Conservation (phyloP, 92 coral and sea anemone genomes). For the Bergia sp. region DNA sequence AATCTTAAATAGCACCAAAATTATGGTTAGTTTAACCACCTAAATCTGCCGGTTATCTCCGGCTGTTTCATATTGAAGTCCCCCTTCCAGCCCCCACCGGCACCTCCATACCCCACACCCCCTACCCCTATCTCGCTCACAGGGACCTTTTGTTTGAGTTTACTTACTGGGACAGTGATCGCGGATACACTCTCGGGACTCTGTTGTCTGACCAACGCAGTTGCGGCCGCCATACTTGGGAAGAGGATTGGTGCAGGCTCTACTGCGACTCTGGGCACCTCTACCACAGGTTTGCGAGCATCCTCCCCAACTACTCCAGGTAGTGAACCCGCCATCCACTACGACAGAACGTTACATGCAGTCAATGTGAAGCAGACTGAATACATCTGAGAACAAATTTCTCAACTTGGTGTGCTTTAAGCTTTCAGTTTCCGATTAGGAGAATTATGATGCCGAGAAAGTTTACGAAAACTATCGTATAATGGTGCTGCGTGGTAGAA, state of each 20-base stretch:
- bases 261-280: constrained; percentile 6
- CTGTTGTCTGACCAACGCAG: constrained; percentile 2
- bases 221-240: constrained; percentile 22
- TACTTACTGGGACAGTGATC: constrained; percentile 33
- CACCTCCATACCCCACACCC: too few species aligned
- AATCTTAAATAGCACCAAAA: too few species aligned
- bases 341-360: neutral
- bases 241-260: constrained; percentile 28
- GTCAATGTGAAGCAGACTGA: neutral
- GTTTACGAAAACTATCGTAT: too few species aligned
- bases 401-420: too few species aligned
- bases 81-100: too few species aligned
- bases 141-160: neutral
- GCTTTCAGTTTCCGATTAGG: too few species aligned
- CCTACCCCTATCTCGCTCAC: neutral
- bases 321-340: constrained; percentile 27
- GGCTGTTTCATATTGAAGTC: too few species aligned
- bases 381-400: neutral
- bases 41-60: too few species aligned
- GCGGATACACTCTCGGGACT: constrained; percentile 19
- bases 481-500: too few species aligned
- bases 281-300: constrained; percentile 30
- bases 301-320: constrained; percentile 8
- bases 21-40: too few species aligned
- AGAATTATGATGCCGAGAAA: too few species aligned